phyloP scores from a whole-genome alignment of 1,140 invertebrate genomes.

The Diorhabda carinulata region DNA sequence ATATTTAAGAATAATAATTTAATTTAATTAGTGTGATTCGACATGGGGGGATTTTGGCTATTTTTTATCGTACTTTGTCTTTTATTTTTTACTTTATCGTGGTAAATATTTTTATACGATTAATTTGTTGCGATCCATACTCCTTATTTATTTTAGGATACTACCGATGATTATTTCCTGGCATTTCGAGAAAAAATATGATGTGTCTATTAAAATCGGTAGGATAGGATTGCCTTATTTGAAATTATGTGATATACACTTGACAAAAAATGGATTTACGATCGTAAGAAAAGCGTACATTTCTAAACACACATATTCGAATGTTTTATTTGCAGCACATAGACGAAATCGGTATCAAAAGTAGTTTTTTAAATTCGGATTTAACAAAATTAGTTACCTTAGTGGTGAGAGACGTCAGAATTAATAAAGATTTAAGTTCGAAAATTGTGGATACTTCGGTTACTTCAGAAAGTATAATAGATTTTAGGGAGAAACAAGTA shows the following conservation, averaged over 20 bases:
- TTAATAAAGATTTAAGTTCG: slow-evolving; percentile 70
- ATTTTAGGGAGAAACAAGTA: slow-evolving; percentile 70
- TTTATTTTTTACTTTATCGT: slow-evolving; percentile 22
- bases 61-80: slow-evolving; percentile 16
- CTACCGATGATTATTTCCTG: slow-evolving; percentile 64
- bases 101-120: slow-evolving; percentile 15
- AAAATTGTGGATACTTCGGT: background rate
- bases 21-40: background rate
- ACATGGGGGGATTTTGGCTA: slow-evolving; percentile 16
- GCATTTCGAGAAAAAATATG: slow-evolving; percentile 59
- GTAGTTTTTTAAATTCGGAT: slow-evolving; percentile 86
- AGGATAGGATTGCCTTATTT: slow-evolving; percentile 63
- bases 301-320: background rate
- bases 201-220: slow-evolving; percentile 63
- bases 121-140: background rate
- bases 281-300: slow-evolving; percentile 19
- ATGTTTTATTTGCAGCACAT: slow-evolving; percentile 46
- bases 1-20: background rate
- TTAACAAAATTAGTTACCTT: slow-evolving; percentile 83
- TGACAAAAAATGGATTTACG: slow-evolving; percentile 26
- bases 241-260: slow-evolving; percentile 35
- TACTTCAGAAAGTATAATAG: slow-evolving; percentile 50
- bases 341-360: slow-evolving; percentile 79
- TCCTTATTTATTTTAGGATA: slow-evolving; percentile 51
- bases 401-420: slow-evolving; percentile 75